A percentile compares a stretch with the other conserved stretches of the same genome.
Evolutionary conservation across 2,113 vertebrate species (phyloP).

Genomic region (Periophthalmus modestus): DNA sequence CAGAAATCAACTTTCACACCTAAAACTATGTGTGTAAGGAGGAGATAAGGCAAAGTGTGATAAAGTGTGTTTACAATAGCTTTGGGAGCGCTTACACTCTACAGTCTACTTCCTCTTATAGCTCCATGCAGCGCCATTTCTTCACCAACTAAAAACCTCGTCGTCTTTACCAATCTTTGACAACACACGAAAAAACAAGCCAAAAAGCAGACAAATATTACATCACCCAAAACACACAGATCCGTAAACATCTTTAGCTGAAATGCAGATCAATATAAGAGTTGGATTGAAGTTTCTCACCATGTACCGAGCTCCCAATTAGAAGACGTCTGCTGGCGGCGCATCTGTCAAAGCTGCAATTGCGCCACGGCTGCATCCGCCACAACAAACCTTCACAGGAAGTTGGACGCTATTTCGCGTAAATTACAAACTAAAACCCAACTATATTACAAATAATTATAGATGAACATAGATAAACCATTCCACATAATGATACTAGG

Average conservation of each 20-base stretch:
- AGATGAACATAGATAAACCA: neutral
- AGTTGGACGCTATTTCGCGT: neutral
- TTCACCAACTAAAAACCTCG: slow-evolving; percentile 11
- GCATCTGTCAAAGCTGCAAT: neutral
- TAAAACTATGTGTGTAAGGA: neutral
- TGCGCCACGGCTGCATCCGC: slow-evolving; percentile 12
- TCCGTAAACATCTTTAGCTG: neutral
- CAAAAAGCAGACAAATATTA: neutral
- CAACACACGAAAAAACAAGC: neutral
- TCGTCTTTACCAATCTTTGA: neutral
- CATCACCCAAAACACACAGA: neutral
- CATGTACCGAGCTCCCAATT: slow-evolving; percentile 41
- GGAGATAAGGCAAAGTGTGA: neutral
- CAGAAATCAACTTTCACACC: neutral
- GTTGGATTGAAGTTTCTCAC: neutral
- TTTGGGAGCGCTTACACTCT: neutral
- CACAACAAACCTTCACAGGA: neutral
- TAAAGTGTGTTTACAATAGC: neutral
- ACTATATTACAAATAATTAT: neutral
- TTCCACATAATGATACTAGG: neutral
- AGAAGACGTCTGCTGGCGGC: slow-evolving; percentile 57
- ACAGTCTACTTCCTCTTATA: slow-evolving; percentile 42
- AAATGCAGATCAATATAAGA: neutral
- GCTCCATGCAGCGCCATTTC: slow-evolving; percentile 48
- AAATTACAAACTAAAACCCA: neutral